Conservation (phyloP, 1,140 invertebrate genomes). For the Calephelis nemesis region DNA sequence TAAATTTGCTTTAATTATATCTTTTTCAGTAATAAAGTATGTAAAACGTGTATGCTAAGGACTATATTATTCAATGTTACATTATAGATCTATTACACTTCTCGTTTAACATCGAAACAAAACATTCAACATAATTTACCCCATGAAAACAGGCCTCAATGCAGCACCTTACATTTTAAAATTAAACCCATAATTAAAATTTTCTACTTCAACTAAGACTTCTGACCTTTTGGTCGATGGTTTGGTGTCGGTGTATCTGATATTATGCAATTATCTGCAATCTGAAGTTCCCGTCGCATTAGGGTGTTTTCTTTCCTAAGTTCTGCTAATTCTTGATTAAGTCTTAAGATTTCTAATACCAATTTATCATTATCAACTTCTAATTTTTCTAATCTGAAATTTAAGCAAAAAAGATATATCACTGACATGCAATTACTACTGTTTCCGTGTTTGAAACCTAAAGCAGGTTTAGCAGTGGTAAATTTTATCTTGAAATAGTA, state of each 20-base stretch:
- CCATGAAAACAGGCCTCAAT: background rate
- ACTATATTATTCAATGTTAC: no score
- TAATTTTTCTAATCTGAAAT: conserved; percentile 65
- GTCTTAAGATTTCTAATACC: conserved; percentile 66
- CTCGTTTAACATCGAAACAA: background rate
- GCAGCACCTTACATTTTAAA: conserved; percentile 33
- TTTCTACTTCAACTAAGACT: conserved; percentile 49
- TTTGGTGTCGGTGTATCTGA: conserved; percentile 25
- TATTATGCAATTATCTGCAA: conserved; percentile 65
- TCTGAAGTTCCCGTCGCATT: conserved; percentile 51
- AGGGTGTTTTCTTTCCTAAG: conserved; percentile 65
- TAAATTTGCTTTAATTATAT: no score
- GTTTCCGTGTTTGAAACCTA: no score
- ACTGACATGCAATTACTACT: background rate
- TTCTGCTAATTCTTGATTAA: conserved; percentile 64
- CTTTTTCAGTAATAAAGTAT: no score
- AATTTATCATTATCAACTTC: conserved; percentile 73
- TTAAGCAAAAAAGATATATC: conserved; percentile 15
- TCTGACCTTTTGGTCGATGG: conserved; percentile 55
- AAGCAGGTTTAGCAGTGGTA: no score
- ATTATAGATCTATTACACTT: no score
- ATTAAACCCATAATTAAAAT: conserved; percentile 19
- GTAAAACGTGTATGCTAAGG: no score
- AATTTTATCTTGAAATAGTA: no score
- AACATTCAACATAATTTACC: background rate